A percentile compares a stretch with the other conserved stretches of the same genome.
phyloP scores from a whole-genome alignment of 2,888 invertebrate species.

The Eupithecia subfuscata region DNA sequence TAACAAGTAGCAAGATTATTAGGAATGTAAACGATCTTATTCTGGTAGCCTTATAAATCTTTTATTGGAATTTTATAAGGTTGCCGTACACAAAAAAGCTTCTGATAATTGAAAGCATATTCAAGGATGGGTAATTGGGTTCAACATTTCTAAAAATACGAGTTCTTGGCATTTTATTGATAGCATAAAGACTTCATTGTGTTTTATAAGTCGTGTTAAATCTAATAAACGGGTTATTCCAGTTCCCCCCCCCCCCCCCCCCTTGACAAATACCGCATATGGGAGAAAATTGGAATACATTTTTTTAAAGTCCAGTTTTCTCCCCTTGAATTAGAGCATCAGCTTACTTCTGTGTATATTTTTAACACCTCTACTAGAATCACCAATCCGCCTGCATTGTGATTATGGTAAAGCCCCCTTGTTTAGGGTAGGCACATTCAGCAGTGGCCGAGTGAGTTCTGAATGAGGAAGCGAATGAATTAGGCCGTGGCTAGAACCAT shows the following conservation, averaged over 20 bases:
- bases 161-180: slow-evolving; percentile 78
- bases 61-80: slow-evolving; percentile 60
- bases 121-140: slow-evolving; percentile 72
- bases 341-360: not conserved
- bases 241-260: no score
- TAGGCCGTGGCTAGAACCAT: not conserved
- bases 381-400: not conserved
- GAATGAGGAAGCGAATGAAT: not conserved
- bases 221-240: not conserved
- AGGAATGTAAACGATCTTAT: slow-evolving; percentile 63
- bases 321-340: no score
- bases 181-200: slow-evolving; percentile 81
- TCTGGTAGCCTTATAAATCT: slow-evolving; percentile 74
- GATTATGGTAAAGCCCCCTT: not conserved
- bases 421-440: not conserved
- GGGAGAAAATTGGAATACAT: no score
- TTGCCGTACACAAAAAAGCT: slow-evolving; percentile 62
- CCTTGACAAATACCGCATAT: no score
- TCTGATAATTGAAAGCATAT: slow-evolving; percentile 70
- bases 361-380: not conserved
- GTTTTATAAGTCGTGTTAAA: slow-evolving; percentile 44
- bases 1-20: slow-evolving; percentile 66
- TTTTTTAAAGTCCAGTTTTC: no score
- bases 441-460: not conserved
- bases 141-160: slow-evolving; percentile 78